Evolutionary conservation across 2,888 invertebrate genomes (phyloP).

Genomic region (Watsonalla cultraria): DNA sequence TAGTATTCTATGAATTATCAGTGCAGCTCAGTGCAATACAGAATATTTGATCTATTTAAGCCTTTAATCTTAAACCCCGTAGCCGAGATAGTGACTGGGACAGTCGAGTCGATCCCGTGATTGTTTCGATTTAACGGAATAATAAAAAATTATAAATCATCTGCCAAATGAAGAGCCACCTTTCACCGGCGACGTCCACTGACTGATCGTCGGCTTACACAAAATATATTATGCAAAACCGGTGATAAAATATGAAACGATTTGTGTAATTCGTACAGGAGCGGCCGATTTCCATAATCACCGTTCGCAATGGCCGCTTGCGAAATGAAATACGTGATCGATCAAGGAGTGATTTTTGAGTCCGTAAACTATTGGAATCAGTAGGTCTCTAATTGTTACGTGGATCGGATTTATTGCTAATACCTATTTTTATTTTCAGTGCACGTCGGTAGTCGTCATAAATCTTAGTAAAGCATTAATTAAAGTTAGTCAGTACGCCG

Average conservation of each 20-base stretch:
- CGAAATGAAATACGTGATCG: slow-evolving; percentile 65
- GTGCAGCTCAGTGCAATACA: too few relatives aligned
- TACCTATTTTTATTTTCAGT: neutral
- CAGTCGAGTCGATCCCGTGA: too few relatives aligned
- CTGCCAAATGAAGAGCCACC: slow-evolving; percentile 43
- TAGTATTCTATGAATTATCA: too few relatives aligned
- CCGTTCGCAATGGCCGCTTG: slow-evolving; percentile 39
- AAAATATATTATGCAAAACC: slow-evolving; percentile 62
- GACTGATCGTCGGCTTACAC: slow-evolving; percentile 59
- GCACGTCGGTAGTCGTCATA: neutral
- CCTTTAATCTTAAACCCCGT: too few relatives aligned
- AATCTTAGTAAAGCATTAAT: neutral
- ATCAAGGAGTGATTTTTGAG: slow-evolving; percentile 31
- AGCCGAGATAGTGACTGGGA: too few relatives aligned
- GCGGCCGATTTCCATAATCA: slow-evolving; percentile 66
- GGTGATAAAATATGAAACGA: slow-evolving; percentile 68
- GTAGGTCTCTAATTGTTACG: neutral
- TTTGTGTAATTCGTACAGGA: slow-evolving; percentile 62
- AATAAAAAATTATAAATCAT: slow-evolving; percentile 35
- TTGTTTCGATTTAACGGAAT: neutral
- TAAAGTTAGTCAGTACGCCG: neutral
- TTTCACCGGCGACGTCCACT: slow-evolving; percentile 39
- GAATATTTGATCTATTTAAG: too few relatives aligned
- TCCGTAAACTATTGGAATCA: slow-evolving; percentile 22
- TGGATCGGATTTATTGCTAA: neutral